Conservation (phyloP, 2,888 invertebrate species). For the Stenodema calcarata region DNA sequence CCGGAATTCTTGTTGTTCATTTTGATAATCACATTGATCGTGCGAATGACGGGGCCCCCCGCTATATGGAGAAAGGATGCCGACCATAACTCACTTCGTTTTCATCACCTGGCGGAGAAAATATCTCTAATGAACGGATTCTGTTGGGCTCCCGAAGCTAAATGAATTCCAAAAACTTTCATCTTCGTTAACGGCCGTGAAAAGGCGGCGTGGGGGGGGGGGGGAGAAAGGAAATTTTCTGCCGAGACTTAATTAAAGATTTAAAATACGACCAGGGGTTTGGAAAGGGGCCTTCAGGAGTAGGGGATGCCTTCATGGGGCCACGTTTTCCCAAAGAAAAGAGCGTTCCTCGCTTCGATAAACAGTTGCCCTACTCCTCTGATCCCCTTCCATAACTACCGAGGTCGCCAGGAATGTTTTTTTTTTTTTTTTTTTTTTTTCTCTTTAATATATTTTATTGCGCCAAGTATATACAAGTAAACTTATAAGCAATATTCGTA, state of each 20-base stretch:
- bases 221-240: not conserved
- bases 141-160: not conserved
- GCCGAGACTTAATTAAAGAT: constrained; percentile 34
- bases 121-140: not conserved
- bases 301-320: not conserved
- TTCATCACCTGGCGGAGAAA: not conserved
- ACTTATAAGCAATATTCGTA: no score
- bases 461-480: no score
- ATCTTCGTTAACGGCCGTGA: constrained; percentile 21
- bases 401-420: not conserved
- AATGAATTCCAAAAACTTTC: constrained; percentile 37
- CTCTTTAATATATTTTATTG: no score
- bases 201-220: not conserved
- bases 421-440: no score
- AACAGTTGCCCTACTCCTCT: constrained; percentile 8
- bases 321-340: not conserved
- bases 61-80: not conserved
- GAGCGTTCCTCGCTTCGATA: constrained; percentile 11
- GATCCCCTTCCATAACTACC: not conserved
- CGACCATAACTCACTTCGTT: not conserved
- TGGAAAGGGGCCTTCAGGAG: not conserved
- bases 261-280: constrained; percentile 22
- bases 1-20: no score
- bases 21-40: not conserved
- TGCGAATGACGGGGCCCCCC: not conserved